Evolutionary conservation across 2,113 vertebrate species (phyloP), one percentile per base, ranked within the genome.

Genomic region (Baryphthengus martii): DNA sequence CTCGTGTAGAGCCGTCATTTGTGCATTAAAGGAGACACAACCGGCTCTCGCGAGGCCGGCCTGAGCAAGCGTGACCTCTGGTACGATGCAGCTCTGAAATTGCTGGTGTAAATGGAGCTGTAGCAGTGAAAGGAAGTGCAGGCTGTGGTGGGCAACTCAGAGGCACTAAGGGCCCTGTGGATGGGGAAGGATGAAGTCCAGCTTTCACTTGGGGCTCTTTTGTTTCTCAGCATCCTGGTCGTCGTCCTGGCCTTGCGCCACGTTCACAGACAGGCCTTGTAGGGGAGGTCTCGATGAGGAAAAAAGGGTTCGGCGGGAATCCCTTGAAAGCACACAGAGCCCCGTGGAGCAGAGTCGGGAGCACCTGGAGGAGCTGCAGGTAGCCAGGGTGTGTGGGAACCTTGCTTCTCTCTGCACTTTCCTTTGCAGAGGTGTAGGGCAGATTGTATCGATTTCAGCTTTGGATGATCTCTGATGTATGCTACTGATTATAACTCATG

Each of bases 81-180:
- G 5, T 15, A 7, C 4, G 1, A 13, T 9, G 44, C 29, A 28
- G 45, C 74, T 76, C 44, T 28, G 5, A 37, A 52, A 62, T 12
- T 33, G 45, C 56, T 56, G 20, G n/a, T n/a, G n/a, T n/a, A n/a
- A n/a, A n/a, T n/a, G 10, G 37, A 40, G 33, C 80, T 58, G 59
- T 42, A 49, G 82, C 45, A 62, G 19, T 0, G 3, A 29, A 17
- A 59, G 42, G 4, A 3, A 62, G 68, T 1, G 3, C 11, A 26
- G 50, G 50, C 49, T 74, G 67, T 21, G 35, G 4, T 28, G 52
- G 37, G 63, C 45, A 78, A 39, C 70, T 45, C 6, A 1, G 75
- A 17, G n/a, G 6, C 25, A 1, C 37, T 47, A 40, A 1, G 5
- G 17, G 35, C 18, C 14, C 65, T 1, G 0, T 58, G 68, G 33